Evolutionary conservation across 2,113 vertebrate genomes (phyloP), one percentile per base, ranked within the genome.

Genomic region (Propithecus coquereli): DNA sequence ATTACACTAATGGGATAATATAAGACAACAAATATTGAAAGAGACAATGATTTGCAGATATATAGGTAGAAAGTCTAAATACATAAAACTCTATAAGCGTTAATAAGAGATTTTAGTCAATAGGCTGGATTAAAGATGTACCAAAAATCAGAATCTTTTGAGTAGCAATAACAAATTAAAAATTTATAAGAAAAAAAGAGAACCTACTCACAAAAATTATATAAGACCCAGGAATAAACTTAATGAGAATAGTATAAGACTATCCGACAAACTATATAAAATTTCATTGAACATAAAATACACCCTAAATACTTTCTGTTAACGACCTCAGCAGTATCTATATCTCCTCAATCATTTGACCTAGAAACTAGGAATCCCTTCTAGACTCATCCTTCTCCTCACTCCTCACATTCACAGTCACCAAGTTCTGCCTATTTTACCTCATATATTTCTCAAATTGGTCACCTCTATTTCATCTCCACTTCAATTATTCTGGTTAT

Each of bases 1-100:
- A 87, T 73, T 94, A 50, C 12, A 91, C 34, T 87, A 94, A 79
- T 90, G 54, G 32, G 91, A 89, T 82, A 87, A 96, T 81, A 14
- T 68, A 74, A 88, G 76, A 91, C 16, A 94, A 70, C 8, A 85
- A 90, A 87, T 52, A 94, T 4, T 57, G 37, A 68, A 84, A 74
- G 8, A 87, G 77, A 50, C 57, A 65, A 83, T 82, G 80, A 84
- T 82, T 90, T 94, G n/a, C 37, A 80, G 25, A 84, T 23, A 90
- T n/a, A 65, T 10, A 92, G 27, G 37, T 45, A 87, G 27, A 91
- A 96, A 93, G 14, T 61, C 74, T 92, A 66, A 76, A 8, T 71
- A 90, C 61, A 23, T 9, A 32, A 94, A 93, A 68, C 13, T 94
- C 63, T 79, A 57, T 65, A 70, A 77, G 40, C 74, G 66, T 37